Evolutionary conservation across 2,797 vertebrate genomes (phyloP).

Genomic region (Tiaroga cobitis): DNA sequence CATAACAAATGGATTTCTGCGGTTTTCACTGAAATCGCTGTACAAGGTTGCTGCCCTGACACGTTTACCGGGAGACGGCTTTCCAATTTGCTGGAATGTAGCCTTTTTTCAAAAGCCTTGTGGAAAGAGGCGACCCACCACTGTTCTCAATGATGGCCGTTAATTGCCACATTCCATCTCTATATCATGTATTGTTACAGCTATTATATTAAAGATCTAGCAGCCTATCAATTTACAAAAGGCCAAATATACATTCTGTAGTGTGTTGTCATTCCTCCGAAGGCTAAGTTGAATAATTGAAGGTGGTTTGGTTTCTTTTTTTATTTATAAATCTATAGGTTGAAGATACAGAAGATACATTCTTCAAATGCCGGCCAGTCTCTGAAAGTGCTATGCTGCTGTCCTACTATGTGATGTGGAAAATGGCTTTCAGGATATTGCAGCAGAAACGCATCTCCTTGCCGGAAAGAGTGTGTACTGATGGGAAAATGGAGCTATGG

Average conservation of each 20-base stretch:
- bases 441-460: conserved; percentile 9
- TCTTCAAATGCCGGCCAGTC: background rate
- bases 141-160: conserved; percentile 18
- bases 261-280: background rate
- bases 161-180: conserved; percentile 45
- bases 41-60: conserved; percentile 52
- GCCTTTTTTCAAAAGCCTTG: conserved; percentile 6
- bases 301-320: background rate
- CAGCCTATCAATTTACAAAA: background rate
- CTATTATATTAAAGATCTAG: conserved; percentile 20
- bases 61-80: conserved; percentile 29
- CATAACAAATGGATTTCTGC: conserved; percentile 50
- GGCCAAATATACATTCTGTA: background rate
- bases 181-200: conserved; percentile 25
- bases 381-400: conserved; percentile 13
- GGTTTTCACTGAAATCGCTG: conserved; percentile 42
- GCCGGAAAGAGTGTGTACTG: conserved; percentile 9
- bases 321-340: background rate
- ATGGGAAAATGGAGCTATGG: conserved; percentile 20
- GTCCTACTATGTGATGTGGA: conserved; percentile 20
- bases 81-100: conserved; percentile 40
- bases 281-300: background rate
- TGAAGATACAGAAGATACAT: conserved; percentile 11
- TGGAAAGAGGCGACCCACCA: conserved; percentile 4
- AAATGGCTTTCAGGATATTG: conserved; percentile 34